Base-by-base conservation (phyloP, 2,797 vertebrate genomes). In the Cirrhinus molitorella region DNA sequence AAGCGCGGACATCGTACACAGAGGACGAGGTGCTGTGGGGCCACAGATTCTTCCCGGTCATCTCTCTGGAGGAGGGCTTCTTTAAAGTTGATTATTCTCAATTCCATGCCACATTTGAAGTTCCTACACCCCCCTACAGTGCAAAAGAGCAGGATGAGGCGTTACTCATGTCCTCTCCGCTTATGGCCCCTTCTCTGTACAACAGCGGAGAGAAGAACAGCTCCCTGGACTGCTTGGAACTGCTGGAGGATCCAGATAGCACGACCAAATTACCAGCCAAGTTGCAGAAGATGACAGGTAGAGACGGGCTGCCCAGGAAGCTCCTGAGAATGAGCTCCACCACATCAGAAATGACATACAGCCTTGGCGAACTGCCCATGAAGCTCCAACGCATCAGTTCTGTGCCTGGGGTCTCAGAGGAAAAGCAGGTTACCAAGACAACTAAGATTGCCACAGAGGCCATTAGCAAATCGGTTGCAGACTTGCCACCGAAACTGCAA, bases 81-180 rank as follows among this genome's bases (percentile, higher is more conserved):
- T 99, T 99, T 86, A 99, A 99, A 93, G 98, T 99, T 85, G 98
- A 99, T 94, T 99, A 99, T 87, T 99, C 98, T 31, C 98, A 99
- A 93, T 99, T 99, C 91, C 98, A 99, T 5, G 97, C 97, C 76
- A 99, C 98, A 0, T 99, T 99, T 63, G 98, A 99, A 94, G 98
- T 99, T 65, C 96, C 96, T 79, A 99, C 98, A 0, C 88, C 98
- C 4, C 97, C 97, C 0, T 97, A 98, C 92, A 99, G 98, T 21
- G 97, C 98, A 57, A 99, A 99, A 93, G 98, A 99, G 91, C 96
- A 98, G 86, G 98, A 99, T 89, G 98, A 99, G 91, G 98, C 97
- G 74, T 94, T 99, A 53, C 97, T 99, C 49, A 97, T 99, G 91
- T 98, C 98, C 11, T 99, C 98, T 0, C 98, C 98, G 19, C 95